Conservation (phyloP, 2,888 invertebrate species). For the Drosophila quinaria region DNA sequence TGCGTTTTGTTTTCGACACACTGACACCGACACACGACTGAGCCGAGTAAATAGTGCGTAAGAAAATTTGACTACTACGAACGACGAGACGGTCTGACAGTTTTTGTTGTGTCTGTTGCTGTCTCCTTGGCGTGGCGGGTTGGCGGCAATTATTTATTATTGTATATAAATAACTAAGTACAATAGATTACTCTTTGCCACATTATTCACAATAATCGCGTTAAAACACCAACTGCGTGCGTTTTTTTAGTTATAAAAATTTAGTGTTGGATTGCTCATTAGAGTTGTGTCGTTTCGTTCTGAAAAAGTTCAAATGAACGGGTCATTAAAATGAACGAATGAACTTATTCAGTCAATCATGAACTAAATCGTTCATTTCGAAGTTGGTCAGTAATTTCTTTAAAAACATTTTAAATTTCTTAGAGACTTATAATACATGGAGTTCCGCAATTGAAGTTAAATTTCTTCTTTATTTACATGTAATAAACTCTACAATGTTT, state of each 20-base stretch:
- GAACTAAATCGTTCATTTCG: too few species aligned
- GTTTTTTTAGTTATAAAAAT: neutral
- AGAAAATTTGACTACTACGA: conserved; percentile 64
- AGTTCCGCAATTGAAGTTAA: too few species aligned
- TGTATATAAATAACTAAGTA: conserved; percentile 48
- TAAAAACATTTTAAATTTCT: too few species aligned
- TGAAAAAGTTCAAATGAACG: too few species aligned
- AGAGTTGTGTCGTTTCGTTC: too few species aligned
- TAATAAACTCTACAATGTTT: too few species aligned
- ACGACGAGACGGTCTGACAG: conserved; percentile 49
- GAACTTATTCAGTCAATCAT: too few species aligned
- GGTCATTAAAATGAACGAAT: too few species aligned
- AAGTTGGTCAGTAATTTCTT: too few species aligned
- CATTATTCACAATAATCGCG: conserved; percentile 46
- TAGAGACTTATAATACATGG: too few species aligned
- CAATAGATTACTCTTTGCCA: conserved; percentile 39
- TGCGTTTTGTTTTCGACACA: conserved; percentile 62
- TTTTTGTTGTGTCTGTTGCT: conserved; percentile 44
- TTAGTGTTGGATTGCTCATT: too few species aligned
- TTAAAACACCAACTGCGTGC: conserved; percentile 41
- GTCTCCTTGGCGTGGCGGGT: conserved; percentile 21
- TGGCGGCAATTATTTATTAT: conserved; percentile 19
- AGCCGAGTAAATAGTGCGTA: conserved; percentile 60
- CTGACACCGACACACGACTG: conserved; percentile 48
- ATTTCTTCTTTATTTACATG: too few species aligned